Percentiles rank a stretch among this genome's conserved stretches.
Conservation (phyloP, 2,113 vertebrate genomes). For the Formicarius rufipectus region DNA sequence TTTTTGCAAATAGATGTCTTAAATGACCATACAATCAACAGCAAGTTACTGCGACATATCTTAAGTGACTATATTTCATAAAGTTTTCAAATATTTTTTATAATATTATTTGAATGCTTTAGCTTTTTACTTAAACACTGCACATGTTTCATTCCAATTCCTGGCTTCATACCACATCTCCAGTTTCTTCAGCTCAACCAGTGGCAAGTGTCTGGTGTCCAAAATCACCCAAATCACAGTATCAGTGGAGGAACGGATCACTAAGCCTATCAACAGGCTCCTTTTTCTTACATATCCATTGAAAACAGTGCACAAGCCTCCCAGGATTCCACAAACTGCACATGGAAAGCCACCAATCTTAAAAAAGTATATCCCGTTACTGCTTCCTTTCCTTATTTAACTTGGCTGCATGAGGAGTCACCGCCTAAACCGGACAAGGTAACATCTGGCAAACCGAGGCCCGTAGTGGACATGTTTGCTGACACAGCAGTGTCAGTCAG, state of each 20-base stretch:
- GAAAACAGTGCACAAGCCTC: background rate
- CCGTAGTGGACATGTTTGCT: accelerated
- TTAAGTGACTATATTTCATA: background rate
- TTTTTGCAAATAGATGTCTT: background rate
- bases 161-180: background rate
- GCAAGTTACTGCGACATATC: background rate
- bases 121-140: background rate
- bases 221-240: background rate
- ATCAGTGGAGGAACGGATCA: background rate
- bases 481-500: background rate
- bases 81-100: background rate
- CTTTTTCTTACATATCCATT: background rate
- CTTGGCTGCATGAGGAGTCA: conserved; percentile 18
- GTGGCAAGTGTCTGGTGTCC: background rate
- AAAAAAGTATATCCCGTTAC: background rate
- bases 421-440: background rate
- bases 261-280: background rate
- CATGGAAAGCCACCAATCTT: background rate
- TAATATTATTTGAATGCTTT: background rate
- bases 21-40: background rate
- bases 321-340: background rate
- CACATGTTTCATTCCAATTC: background rate
- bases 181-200: background rate
- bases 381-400: conserved; percentile 53
- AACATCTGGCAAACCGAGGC: background rate